Conservation (phyloP, 2,888 invertebrate genomes). For the Campaea margaritaria region DNA sequence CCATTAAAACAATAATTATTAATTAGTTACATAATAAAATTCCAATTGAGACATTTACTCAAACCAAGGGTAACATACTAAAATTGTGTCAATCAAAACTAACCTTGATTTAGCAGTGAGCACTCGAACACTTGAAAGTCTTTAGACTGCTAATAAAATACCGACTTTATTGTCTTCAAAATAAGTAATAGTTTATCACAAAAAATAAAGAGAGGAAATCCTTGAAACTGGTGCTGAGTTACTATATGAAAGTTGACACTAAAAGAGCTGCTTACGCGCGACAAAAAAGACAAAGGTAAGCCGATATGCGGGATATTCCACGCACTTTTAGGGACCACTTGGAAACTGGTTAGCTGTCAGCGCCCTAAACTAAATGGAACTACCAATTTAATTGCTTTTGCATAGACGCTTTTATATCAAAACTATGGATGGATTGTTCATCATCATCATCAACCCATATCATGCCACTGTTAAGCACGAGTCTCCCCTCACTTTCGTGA, state of each 20-base stretch:
- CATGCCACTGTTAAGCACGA: too few species aligned
- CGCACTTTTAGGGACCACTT: constrained; percentile 23
- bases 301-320: constrained; percentile 27
- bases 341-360: constrained; percentile 9
- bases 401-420: too few species aligned
- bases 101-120: constrained; percentile 21
- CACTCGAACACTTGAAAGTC: constrained; percentile 19
- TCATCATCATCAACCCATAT: too few species aligned
- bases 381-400: too few species aligned
- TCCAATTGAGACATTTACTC: constrained; percentile 33
- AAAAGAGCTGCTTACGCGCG: constrained; percentile 35
- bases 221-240: constrained; percentile 39
- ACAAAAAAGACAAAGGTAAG: constrained; percentile 38
- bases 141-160: constrained; percentile 1
- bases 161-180: constrained; percentile 7
- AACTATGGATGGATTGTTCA: too few species aligned
- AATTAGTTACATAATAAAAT: constrained; percentile 28
- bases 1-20: constrained; percentile 16
- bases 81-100: constrained; percentile 30
- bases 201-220: constrained; percentile 21
- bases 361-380: too few species aligned
- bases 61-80: constrained; percentile 33
- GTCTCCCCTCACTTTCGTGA: too few species aligned
- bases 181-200: constrained; percentile 8
- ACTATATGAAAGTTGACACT: constrained; percentile 43